These are phyloP conservation scores for Palythoa caribaeorum DNA, from an alignment of 92 coral and sea anemone genomes.

Conservation along the genomic window DNA sequence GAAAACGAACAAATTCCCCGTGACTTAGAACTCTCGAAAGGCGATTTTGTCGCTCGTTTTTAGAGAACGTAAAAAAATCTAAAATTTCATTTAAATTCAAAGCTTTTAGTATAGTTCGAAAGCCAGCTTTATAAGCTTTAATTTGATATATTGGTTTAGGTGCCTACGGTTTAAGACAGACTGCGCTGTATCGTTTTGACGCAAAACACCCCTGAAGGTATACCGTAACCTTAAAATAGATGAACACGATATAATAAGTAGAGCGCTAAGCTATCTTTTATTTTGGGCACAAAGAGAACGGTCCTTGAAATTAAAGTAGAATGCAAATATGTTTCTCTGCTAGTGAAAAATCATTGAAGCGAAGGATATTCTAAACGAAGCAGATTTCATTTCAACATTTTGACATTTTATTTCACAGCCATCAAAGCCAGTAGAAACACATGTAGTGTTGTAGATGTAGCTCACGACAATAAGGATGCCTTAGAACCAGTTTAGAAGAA, in stretches of 20 bases:
- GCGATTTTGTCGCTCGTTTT: too few species aligned
- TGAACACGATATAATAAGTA: slow-evolving; percentile 4
- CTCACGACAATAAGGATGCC: slow-evolving; percentile 4
- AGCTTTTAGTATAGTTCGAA: too few species aligned
- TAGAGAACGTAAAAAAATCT: too few species aligned
- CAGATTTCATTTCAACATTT: slow-evolving; percentile 14
- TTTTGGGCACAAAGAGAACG: slow-evolving; percentile 2
- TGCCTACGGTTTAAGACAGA: too few species aligned
- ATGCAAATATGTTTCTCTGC: slow-evolving; percentile 10
- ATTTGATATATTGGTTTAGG: too few species aligned
- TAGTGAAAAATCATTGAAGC: slow-evolving; percentile 25
- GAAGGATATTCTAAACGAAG: slow-evolving; percentile 16
- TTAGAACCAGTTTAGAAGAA: not conserved
- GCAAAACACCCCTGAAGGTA: too few species aligned
- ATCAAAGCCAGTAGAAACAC: not conserved
- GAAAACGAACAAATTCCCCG: too few species aligned
- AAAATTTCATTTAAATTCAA: too few species aligned
- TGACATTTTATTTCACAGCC: slow-evolving; percentile 12
- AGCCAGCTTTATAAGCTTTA: too few species aligned
- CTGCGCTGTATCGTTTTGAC: too few species aligned
- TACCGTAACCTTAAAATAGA: not conserved
- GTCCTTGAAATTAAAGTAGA: not conserved
- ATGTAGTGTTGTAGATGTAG: slow-evolving; percentile 20
- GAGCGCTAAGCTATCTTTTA: not conserved
- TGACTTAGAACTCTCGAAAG: too few species aligned